These are phyloP conservation scores for Rhyacophila brunnea DNA, from an alignment of 1,140 invertebrate genomes.

Conservation along the genomic window DNA sequence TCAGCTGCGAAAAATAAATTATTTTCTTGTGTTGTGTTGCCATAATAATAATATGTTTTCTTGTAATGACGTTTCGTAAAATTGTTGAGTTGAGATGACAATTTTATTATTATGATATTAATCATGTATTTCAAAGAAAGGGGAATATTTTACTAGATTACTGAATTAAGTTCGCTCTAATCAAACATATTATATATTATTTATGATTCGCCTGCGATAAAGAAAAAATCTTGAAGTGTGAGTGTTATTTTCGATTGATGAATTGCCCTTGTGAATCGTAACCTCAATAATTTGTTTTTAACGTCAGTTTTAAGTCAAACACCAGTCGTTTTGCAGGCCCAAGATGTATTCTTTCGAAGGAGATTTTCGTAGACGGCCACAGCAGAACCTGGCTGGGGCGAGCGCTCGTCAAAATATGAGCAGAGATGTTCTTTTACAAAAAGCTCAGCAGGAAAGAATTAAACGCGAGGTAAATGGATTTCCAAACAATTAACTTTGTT, in stretches of 20 bases:
- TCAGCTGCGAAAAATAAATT: too few relatives aligned
- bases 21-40: too few relatives aligned
- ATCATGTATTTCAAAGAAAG: too few relatives aligned
- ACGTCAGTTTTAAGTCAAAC: not conserved
- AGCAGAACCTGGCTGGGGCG: slow-evolving; percentile 87
- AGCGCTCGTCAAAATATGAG: slow-evolving; percentile 67
- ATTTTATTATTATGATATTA: too few relatives aligned
- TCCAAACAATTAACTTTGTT: too few relatives aligned
- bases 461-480: slow-evolving; percentile 80
- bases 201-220: too few relatives aligned
- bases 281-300: slow-evolving; percentile 14
- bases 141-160: too few relatives aligned
- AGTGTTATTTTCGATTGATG: not conserved
- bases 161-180: too few relatives aligned
- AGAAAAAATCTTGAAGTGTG: too few relatives aligned
- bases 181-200: too few relatives aligned
- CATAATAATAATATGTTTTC: not conserved
- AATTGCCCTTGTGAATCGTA: slow-evolving; percentile 17
- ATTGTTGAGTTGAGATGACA: slow-evolving; percentile 16
- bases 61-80: slow-evolving; percentile 24
- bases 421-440: slow-evolving; percentile 74
- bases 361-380: slow-evolving; percentile 81
- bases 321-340: not conserved
- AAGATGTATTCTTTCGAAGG: slow-evolving; percentile 87
- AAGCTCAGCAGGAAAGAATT: slow-evolving; percentile 78